Conservation (phyloP, 2,888 invertebrate species). For the Saturnia japonica region DNA sequence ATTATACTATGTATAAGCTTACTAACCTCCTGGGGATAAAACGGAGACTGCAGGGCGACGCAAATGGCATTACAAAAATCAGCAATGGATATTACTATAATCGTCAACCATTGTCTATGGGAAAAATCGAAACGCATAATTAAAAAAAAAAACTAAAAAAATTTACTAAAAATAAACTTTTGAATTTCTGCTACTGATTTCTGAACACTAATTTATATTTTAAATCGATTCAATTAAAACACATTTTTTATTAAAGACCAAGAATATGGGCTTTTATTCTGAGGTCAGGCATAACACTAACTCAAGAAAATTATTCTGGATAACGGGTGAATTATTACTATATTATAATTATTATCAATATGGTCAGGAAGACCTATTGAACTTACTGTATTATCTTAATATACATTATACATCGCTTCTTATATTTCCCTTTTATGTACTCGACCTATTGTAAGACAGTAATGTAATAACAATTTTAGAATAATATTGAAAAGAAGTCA, state of each 20-base stretch:
- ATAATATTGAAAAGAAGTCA: constrained; percentile 23
- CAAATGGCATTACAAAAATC: constrained; percentile 93
- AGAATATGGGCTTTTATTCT: constrained; percentile 40
- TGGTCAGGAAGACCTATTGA: constrained; percentile 31
- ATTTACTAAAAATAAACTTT: constrained; percentile 6
- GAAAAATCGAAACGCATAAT: constrained; percentile 85
- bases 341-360: constrained; percentile 36
- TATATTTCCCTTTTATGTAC: neutral
- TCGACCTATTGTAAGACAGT: constrained; percentile 11
- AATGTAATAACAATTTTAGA: constrained; percentile 34
- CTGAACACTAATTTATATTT: constrained; percentile 11
- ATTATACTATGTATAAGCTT: neutral
- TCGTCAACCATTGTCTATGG: constrained; percentile 88
- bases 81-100: constrained; percentile 89
- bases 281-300: constrained; percentile 52
- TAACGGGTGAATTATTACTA: constrained; percentile 43
- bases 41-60: constrained; percentile 92
- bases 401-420: constrained; percentile 36
- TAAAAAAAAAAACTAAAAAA: constrained; percentile 16
- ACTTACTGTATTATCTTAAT: constrained; percentile 39
- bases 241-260: constrained; percentile 53
- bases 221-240: constrained; percentile 25
- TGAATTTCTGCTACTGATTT: constrained; percentile 6
- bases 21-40: constrained; percentile 91
- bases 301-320: constrained; percentile 49